Evolutionary conservation across 1,140 invertebrate genomes (phyloP).

Genomic region (Drosophila mojavensis): DNA sequence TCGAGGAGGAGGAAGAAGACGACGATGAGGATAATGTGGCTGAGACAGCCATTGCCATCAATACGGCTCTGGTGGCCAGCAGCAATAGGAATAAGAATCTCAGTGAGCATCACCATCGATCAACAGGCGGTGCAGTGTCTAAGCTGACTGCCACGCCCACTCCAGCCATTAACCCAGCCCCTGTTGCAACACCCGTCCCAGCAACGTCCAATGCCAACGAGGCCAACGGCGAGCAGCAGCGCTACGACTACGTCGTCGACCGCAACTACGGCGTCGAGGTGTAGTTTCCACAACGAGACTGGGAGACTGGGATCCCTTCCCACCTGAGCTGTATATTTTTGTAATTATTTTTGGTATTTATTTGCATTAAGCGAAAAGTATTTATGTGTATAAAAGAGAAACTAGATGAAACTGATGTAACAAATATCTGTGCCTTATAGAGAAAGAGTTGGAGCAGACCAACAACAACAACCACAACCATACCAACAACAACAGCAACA

Average conservation of each 20-base stretch:
- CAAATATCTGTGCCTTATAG: slow-evolving; percentile 81
- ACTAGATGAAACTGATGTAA: slow-evolving; percentile 73
- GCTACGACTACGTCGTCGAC: slow-evolving; percentile 89
- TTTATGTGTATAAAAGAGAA: slow-evolving; percentile 76
- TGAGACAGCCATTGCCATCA: slow-evolving; percentile 80
- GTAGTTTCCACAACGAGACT: slow-evolving; percentile 63
- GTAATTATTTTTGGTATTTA: slow-evolving; percentile 80
- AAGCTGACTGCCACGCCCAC: slow-evolving; percentile 40
- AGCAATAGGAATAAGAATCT: slow-evolving; percentile 83
- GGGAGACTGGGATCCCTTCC: slow-evolving; percentile 27
- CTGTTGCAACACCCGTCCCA: background rate
- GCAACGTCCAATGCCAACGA: slow-evolving; percentile 55
- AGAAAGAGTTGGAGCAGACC: slow-evolving; percentile 54
- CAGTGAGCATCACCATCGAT: slow-evolving; percentile 76
- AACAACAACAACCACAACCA: slow-evolving; percentile 20
- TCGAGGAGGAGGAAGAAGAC: slow-evolving; percentile 73
- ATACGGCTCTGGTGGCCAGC: slow-evolving; percentile 80
- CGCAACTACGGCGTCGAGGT: slow-evolving; percentile 89
- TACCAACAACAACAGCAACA: slow-evolving; percentile 34
- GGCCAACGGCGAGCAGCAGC: slow-evolving; percentile 84
- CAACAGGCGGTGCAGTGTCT: slow-evolving; percentile 40
- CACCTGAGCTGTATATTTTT: slow-evolving; percentile 75
- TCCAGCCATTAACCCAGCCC: slow-evolving; percentile 29
- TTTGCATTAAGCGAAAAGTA: slow-evolving; percentile 74
- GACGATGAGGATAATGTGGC: slow-evolving; percentile 73